These are phyloP conservation scores for Bombus balteatus DNA, from an alignment of 1,140 invertebrate genomes.

Conservation along the genomic window DNA sequence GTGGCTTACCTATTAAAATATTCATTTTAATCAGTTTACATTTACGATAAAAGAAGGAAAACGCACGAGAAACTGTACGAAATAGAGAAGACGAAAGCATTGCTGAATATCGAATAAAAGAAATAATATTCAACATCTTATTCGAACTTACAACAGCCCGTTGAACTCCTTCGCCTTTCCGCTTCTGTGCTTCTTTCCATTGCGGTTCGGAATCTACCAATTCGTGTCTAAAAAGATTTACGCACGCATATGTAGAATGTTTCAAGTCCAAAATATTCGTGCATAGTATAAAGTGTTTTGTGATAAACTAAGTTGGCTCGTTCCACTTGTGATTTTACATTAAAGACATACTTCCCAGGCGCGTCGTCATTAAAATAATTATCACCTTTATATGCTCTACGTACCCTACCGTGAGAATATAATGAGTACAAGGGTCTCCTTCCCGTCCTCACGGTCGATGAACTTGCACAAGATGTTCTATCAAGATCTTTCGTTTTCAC, in stretches of 20 bases:
- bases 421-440: slow-evolving; percentile 51
- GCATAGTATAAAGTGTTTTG: neutral
- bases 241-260: neutral
- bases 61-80: neutral
- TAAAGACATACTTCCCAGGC: slow-evolving; percentile 39
- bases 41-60: neutral
- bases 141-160: slow-evolving; percentile 79
- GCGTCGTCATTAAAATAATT: slow-evolving; percentile 60
- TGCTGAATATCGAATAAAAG: slow-evolving; percentile 31
- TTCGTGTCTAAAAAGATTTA: slow-evolving; percentile 82
- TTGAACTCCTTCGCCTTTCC: slow-evolving; percentile 85
- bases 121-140: slow-evolving; percentile 6
- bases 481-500: slow-evolving; percentile 36
- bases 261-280: neutral
- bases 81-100: too few species aligned
- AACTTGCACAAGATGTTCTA: slow-evolving; percentile 42
- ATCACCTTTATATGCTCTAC: slow-evolving; percentile 50
- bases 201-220: slow-evolving; percentile 93
- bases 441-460: slow-evolving; percentile 40
- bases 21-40: neutral
- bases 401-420: slow-evolving; percentile 61
- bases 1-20: slow-evolving; percentile 75
- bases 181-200: slow-evolving; percentile 92
- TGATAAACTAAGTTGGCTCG: neutral
- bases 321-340: slow-evolving; percentile 15